Evolutionary conservation across 2,113 vertebrate species (phyloP).

Genomic region (Origma solitaria): DNA sequence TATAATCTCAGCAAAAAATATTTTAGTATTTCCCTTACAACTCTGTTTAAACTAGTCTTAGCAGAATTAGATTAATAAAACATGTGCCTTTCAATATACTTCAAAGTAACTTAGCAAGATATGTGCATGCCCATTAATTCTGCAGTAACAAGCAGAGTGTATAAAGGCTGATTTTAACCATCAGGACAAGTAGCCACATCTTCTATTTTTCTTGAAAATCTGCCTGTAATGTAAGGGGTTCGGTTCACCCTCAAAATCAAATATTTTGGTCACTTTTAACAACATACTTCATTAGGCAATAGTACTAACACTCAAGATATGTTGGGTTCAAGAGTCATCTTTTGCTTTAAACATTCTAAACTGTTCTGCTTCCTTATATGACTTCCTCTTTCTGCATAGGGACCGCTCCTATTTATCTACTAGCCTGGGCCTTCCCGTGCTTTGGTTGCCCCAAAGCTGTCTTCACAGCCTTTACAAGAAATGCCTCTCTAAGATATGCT

Average conservation of each 20-base stretch:
- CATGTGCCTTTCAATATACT: conserved; percentile 11
- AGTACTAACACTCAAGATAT: not conserved
- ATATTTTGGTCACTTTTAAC: not conserved
- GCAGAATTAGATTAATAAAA: conserved; percentile 47
- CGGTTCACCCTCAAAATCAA: not conserved
- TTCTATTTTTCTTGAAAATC: not conserved
- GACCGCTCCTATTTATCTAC: not conserved
- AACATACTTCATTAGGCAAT: not conserved
- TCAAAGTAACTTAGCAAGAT: conserved; percentile 23
- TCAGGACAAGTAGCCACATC: not conserved
- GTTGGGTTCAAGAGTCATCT: not conserved
- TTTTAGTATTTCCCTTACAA: conserved; percentile 4
- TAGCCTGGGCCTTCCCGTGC: not conserved
- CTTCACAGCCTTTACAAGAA: not conserved
- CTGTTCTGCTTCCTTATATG: not conserved
- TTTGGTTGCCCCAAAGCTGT: not conserved
- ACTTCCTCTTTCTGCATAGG: not conserved
- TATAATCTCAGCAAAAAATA: conserved; percentile 18
- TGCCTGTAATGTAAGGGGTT: not conserved
- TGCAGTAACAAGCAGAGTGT: not conserved
- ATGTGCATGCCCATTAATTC: conserved; percentile 2
- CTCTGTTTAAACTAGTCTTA: conserved; percentile 49
- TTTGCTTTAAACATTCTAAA: not conserved
- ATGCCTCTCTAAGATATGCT: not conserved
- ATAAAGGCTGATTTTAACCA: not conserved